phyloP scores from a whole-genome alignment of 1,140 invertebrate genomes.

The Orius insidiosus region DNA sequence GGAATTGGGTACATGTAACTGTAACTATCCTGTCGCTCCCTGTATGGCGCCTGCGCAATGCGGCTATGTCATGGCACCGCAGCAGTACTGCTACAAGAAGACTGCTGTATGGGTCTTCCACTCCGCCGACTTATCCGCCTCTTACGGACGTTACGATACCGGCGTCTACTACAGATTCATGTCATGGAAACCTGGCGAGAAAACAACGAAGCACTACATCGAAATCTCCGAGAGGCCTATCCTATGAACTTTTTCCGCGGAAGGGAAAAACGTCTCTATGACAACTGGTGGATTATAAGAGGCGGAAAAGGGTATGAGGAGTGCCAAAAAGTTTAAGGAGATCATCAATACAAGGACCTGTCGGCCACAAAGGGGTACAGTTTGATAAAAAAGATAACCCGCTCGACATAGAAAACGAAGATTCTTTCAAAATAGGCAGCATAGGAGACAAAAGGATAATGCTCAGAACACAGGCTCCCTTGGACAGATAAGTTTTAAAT shows the following conservation, averaged over 20 bases:
- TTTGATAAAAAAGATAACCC: neutral
- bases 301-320: neutral
- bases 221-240: neutral
- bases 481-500: neutral
- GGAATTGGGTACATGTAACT: neutral
- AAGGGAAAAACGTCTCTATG: neutral
- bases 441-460: neutral
- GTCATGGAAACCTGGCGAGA: neutral
- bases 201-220: neutral
- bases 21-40: neutral
- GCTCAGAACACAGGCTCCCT: neutral
- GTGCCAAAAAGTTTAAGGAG: neutral
- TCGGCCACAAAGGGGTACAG: neutral
- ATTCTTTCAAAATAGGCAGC: neutral
- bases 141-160: neutral
- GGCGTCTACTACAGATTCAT: neutral
- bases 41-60: neutral
- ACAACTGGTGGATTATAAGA: neutral
- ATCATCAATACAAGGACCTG: neutral
- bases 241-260: neutral
- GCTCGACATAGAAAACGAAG: neutral
- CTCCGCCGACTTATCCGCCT: neutral
- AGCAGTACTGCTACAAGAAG: neutral
- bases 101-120: constrained; percentile 4
- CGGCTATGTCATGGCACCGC: neutral